Evolutionary conservation across 2,113 vertebrate genomes (phyloP), one percentile per base, ranked within the genome.

Genomic region (Chlorocebus sabaeus): DNA sequence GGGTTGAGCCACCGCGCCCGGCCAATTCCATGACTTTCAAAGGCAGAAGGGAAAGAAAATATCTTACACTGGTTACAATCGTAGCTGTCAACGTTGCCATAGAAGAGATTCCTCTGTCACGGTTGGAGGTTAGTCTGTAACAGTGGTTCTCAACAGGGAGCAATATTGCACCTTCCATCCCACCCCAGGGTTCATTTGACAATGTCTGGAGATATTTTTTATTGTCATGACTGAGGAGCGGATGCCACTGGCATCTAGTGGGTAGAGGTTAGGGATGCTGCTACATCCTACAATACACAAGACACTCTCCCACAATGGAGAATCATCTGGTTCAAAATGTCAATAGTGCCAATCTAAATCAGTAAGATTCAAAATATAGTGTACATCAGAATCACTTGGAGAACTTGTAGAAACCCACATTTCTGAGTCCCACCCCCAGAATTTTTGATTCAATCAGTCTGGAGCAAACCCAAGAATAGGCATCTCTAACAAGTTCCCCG

Each of bases 131-230:
- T 5, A 22, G 1, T 50, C 48, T 27, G 8, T 25, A 57, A 8
- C 16, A 48, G 43, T 4, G n/a, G 32, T 73, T 80, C 38, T 85
- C 64, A 80, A 25, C 1, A 70, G 43, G 75, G 25, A 40, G 55
- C 0, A 6, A 2, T 5, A n/a, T 1, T 45, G 13, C 8, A 5
- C 55, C 1, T 64, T 14, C 35, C 17, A 22, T 55, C n/a, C n/a
- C n/a, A 38, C 68, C n/a, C 18, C 3, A 20, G 4, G 40, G 48
- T 52, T 23, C 55, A 61, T 43, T 2, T 83, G 76, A 23, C 10
- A 30, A 14, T 8, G 48, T 32, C 82, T 75, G 67, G 38, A 79
- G 80, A 68, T 20, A 32, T 48, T 43, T 87, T 67, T 52, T 7
- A 32, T 32, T 23, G 52, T 85, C 17, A 32, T 11, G 5, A 38